Conservation (phyloP, 2,113 vertebrate genomes). For the Notechis scutatus region DNA sequence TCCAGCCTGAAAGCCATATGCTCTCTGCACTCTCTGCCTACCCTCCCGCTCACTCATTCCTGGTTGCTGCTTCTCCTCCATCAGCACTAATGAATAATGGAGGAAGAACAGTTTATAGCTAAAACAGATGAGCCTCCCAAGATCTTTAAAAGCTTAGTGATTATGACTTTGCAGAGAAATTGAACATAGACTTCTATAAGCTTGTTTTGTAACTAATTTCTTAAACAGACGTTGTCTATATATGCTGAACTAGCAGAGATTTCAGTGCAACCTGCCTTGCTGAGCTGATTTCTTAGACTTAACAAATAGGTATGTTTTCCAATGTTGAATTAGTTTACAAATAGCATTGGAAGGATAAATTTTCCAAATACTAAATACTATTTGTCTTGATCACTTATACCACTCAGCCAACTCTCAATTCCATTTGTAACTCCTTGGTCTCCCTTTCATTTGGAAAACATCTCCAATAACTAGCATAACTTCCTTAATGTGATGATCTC, state of each 20-base stretch:
- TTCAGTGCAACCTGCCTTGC: neutral
- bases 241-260: too few relatives aligned
- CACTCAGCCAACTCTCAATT: neutral
- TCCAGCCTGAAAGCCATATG: neutral
- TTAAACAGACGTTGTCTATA: neutral
- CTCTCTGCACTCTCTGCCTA: neutral
- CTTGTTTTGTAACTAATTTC: neutral
- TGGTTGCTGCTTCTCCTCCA: neutral
- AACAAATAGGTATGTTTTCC: neutral
- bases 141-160: neutral
- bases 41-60: neutral
- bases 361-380: neutral
- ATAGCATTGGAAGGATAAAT: neutral
- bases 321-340: neutral
- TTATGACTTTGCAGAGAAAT: neutral
- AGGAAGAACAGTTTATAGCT: neutral
- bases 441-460: neutral
- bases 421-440: neutral
- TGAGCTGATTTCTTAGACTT: neutral
- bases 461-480: neutral
- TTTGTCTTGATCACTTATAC: neutral
- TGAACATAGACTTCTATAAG: neutral
- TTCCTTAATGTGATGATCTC: neutral
- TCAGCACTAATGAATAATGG: conserved; percentile 16
- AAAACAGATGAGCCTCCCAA: neutral